phyloP scores from a whole-genome alignment of 2,113 vertebrate species.

The Addax nasomaculatus region DNA sequence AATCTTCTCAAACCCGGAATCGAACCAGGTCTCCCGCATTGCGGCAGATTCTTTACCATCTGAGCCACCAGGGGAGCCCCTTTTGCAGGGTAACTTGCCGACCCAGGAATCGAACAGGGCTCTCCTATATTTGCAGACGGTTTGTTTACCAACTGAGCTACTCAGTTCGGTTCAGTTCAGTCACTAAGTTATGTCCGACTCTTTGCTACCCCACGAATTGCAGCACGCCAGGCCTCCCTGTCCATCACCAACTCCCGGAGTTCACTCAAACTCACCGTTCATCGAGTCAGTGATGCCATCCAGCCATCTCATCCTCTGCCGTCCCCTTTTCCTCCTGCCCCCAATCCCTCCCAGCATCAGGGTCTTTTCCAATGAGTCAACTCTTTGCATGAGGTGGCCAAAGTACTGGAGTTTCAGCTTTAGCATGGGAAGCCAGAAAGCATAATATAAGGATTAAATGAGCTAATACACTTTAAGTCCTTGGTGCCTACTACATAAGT shows the following conservation, averaged over 20 bases:
- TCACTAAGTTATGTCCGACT: no score
- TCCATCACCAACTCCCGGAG: no score
- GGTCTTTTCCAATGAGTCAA: no score
- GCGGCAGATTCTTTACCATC: background rate
- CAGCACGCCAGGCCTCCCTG: no score
- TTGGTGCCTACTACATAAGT: background rate
- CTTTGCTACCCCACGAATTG: no score
- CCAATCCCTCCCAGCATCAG: no score
- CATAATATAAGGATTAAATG: background rate
- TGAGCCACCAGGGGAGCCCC: background rate
- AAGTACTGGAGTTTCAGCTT: no score
- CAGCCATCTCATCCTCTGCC: no score
- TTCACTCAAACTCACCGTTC: no score
- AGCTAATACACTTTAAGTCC: background rate
- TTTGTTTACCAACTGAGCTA: background rate
- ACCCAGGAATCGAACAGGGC: background rate
- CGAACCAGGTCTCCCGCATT: background rate
- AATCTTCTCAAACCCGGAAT: background rate
- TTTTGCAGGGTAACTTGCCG: fast-evolving
- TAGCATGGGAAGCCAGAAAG: background rate
- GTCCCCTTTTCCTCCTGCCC: no score
- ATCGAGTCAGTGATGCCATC: no score
- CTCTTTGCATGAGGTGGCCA: no score
- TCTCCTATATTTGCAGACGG: background rate
- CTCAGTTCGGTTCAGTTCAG: background rate